Evolutionary conservation across 2,113 vertebrate species (phyloP).

Genomic region (Gymnogyps californianus): DNA sequence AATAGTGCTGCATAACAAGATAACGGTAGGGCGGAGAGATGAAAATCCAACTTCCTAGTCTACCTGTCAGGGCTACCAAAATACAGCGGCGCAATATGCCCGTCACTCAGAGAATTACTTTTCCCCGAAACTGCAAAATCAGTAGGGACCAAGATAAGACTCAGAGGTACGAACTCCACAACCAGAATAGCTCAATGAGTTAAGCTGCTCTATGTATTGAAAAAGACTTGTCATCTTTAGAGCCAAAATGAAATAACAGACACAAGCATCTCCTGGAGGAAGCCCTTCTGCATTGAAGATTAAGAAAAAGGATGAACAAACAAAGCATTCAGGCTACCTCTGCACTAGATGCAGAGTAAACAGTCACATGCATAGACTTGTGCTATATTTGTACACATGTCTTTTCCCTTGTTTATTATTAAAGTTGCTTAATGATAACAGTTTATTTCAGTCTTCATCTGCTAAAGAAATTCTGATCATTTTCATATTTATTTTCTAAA

Average conservation of each 20-base stretch:
- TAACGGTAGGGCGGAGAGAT: background rate
- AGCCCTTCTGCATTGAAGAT: background rate
- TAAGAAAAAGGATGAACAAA: background rate
- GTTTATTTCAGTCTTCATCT: background rate
- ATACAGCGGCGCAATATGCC: background rate
- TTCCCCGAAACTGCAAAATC: background rate
- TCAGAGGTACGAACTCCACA: rapidly evolving
- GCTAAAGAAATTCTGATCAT: background rate
- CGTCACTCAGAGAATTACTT: background rate
- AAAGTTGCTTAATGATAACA: background rate
- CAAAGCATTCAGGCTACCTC: background rate
- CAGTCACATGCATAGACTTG: background rate
- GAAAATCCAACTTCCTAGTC: background rate
- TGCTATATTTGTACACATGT: background rate
- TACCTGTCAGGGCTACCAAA: background rate
- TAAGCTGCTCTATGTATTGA: background rate
- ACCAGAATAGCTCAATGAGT: background rate
- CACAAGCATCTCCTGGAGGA: background rate
- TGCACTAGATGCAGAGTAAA: background rate
- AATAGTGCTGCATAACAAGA: background rate
- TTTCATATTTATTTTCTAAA: background rate
- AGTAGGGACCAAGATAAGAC: background rate
- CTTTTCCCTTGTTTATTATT: background rate
- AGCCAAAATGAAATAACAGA: background rate
- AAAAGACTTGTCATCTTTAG: background rate